Evolutionary conservation across 2,888 invertebrate genomes (phyloP).

Genomic region (Glomeris marginata): DNA sequence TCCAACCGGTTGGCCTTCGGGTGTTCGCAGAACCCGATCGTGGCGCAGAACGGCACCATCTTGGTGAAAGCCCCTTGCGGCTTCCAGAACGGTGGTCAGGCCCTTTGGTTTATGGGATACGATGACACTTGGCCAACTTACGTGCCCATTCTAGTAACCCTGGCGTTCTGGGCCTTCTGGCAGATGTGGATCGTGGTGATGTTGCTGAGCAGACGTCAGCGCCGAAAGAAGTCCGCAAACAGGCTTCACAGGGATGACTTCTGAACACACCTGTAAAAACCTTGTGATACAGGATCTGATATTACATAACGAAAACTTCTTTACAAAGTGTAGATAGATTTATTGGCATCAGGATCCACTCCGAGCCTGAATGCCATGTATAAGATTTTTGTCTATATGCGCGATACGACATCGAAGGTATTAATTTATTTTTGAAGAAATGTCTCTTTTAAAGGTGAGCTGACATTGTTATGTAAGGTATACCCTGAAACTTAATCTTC

Average conservation of each 20-base stretch:
- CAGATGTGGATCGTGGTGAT: constrained; percentile 11
- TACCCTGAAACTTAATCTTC: too few relatives aligned
- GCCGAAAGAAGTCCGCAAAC: constrained; percentile 13
- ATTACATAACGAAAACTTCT: neutral
- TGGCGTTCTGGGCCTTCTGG: constrained; percentile 15
- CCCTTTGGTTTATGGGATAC: constrained; percentile 12
- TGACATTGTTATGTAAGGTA: too few relatives aligned
- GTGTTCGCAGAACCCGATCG: constrained; percentile 44
- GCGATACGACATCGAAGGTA: too few relatives aligned
- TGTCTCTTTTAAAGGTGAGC: too few relatives aligned
- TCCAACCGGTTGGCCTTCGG: neutral
- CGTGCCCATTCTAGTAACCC: constrained; percentile 12
- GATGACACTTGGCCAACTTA: constrained; percentile 7
- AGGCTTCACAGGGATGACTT: constrained; percentile 3
- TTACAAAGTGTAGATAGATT: neutral
- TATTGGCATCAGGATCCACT: neutral
- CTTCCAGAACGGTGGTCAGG: constrained; percentile 15
- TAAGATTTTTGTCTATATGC: too few relatives aligned
- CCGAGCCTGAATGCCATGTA: neutral
- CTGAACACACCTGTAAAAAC: neutral
- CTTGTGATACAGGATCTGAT: neutral
- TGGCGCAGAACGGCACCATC: constrained; percentile 32
- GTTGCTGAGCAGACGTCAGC: constrained; percentile 11
- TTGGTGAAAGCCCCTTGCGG: constrained; percentile 23
- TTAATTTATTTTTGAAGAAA: too few relatives aligned